Evolutionary conservation across 2,113 vertebrate species (phyloP).

Genomic region (Rhipidura dahli): DNA sequence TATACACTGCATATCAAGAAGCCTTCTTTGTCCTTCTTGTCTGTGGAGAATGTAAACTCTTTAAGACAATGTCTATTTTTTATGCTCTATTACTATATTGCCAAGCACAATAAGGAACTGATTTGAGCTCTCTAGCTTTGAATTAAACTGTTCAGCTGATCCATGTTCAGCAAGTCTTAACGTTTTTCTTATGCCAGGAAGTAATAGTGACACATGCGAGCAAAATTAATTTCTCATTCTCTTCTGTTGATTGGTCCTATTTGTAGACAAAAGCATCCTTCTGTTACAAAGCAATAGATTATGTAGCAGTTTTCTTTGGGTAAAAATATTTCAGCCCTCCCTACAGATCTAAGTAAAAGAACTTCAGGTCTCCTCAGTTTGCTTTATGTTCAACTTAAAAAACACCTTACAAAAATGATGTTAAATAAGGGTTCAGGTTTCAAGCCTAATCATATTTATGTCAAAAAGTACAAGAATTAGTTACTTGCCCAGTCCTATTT

Average conservation of each 20-base stretch:
- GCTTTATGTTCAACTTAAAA: not conserved
- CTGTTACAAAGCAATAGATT: not conserved
- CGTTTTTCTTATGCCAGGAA: not conserved
- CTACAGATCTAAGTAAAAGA: not conserved
- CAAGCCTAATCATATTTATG: not conserved
- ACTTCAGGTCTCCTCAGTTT: not conserved
- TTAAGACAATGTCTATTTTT: not conserved
- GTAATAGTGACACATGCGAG: not conserved
- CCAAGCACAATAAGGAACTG: constrained; percentile 14
- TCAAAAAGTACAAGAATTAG: not conserved
- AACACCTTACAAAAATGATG: not conserved
- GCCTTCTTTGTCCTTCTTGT: not conserved
- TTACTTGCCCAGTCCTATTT: not conserved
- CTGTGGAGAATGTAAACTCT: not conserved
- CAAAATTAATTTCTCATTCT: constrained; percentile 18
- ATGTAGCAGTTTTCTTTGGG: not conserved
- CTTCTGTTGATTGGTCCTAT: not conserved
- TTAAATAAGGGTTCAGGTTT: not conserved
- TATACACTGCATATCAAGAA: not conserved
- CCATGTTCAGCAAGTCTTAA: not conserved
- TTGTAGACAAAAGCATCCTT: not conserved
- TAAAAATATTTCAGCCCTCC: not conserved
- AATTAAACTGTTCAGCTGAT: constrained; percentile 19
- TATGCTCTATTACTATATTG: not conserved
- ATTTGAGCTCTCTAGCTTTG: constrained; percentile 28